These are phyloP conservation scores for Phyllotis vaccarum DNA, from an alignment of 2,797 vertebrate genomes.

Conservation along the genomic window DNA sequence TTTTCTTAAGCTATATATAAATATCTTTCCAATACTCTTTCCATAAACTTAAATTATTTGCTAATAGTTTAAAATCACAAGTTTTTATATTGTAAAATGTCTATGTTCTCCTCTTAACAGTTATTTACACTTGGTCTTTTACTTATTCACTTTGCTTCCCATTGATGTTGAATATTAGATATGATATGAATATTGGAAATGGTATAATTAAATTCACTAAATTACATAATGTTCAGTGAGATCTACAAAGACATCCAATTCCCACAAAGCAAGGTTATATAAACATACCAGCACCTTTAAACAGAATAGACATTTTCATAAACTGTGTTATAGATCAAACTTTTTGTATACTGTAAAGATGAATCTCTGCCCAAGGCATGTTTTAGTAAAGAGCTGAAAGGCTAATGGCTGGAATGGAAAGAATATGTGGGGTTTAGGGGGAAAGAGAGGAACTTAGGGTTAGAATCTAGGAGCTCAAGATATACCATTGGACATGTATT, in stretches of 20 bases:
- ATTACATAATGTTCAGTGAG: not conserved
- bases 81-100: not conserved
- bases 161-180: not conserved
- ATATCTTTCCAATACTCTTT: not conserved
- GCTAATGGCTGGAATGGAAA: not conserved
- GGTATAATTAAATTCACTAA: constrained; percentile 40
- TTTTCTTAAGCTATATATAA: not conserved
- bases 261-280: not conserved
- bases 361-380: not conserved
- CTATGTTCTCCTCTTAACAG: rapidly evolving
- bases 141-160: not conserved
- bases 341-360: not conserved
- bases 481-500: not conserved
- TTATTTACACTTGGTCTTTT: not conserved
- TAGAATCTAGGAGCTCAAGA: not conserved
- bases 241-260: not conserved
- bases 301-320: not conserved
- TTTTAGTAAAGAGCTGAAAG: not conserved
- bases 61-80: not conserved
- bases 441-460: not conserved
- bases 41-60: not conserved
- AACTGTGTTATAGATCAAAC: not conserved
- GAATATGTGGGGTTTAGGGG: not conserved
- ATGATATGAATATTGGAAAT: too few relatives aligned
- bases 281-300: not conserved